Evolutionary conservation across 2,113 vertebrate genomes (phyloP).

Genomic region (Ardeotis arabs): DNA sequence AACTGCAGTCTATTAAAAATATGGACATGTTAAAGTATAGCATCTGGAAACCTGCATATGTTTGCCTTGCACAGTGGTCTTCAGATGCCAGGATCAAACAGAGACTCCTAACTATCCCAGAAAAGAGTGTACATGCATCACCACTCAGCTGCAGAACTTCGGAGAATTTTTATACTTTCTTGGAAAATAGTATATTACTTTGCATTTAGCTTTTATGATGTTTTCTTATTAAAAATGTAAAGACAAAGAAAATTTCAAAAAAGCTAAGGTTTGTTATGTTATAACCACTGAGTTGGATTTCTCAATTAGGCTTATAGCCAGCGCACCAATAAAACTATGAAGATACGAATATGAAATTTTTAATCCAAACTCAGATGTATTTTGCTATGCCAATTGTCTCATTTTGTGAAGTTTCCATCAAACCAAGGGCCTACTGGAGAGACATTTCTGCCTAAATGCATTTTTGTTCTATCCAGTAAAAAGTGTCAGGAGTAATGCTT

Average conservation of each 20-base stretch:
- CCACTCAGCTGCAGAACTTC: not conserved
- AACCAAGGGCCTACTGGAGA: not conserved
- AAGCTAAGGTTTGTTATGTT: not conserved
- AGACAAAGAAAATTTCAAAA: not conserved
- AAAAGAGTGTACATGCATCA: not conserved
- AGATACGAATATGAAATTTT: not conserved
- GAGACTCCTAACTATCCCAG: not conserved
- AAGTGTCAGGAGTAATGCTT: not conserved
- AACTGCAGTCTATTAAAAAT: conserved; percentile 7
- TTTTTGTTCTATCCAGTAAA: not conserved
- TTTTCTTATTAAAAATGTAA: not conserved
- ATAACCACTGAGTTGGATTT: not conserved
- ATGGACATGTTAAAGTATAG: not conserved
- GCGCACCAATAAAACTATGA: not conserved
- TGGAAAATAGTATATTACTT: not conserved
- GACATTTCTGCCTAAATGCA: not conserved
- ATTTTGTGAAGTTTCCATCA: not conserved
- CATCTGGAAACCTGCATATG: not conserved
- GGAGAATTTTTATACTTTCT: not conserved
- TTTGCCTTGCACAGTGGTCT: not conserved
- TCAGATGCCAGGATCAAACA: not conserved
- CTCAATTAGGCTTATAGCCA: not conserved
- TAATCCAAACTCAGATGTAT: not conserved
- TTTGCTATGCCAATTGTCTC: not conserved
- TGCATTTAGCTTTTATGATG: not conserved